Evolutionary conservation across 2,113 vertebrate species (phyloP), one percentile per base, ranked within the genome.

Genomic region (Smithornis capensis): DNA sequence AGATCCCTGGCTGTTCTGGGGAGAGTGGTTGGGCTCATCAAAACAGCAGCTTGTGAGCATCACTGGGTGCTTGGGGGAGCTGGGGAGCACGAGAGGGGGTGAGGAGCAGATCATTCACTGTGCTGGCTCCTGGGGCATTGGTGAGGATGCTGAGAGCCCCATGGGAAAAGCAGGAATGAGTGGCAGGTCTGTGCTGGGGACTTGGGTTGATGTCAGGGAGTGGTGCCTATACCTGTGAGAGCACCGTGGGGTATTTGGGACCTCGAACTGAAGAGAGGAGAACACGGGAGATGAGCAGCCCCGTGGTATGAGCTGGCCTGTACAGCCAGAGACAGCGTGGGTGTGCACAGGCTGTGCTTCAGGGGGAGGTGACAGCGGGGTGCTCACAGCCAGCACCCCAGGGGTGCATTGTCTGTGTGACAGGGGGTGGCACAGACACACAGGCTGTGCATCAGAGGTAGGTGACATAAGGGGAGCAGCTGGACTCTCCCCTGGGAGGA

Each of bases 61-160:
- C 60, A 4, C 1, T 8, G 60, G 25, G 25, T 7, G 13, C 37
- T 75, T 33, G 27, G 49, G 49, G 22, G 50, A 59, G 44, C 57
- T 25, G 42, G 28, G 52, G 10, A 29, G 35, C 45, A 19, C 5
- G 10, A 57, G 21, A 10, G 1, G 5, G 37, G 37, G 28, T 0
- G 8, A 62, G 29, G 28, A 53, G 31, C 1, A 14, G 15, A 15
- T 27, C 0, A 0, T 38, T 22, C 9, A 7, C 11, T 0, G 0
- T 78, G 28, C 37, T 35, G 55, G 14, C 17, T 79, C 38, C 56
- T 55, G 56, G 38, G 49, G 47, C 29, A 1, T 4, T 27, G 64
- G 2, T 38, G 33, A 35, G 37, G 52, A 5, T 33, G 47, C 33
- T 14, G 63, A 45, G 31, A 63, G 8, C 29, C 23, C 28, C 35